phyloP scores from a whole-genome alignment of 2,888 invertebrate species.

The Apamea anceps region DNA sequence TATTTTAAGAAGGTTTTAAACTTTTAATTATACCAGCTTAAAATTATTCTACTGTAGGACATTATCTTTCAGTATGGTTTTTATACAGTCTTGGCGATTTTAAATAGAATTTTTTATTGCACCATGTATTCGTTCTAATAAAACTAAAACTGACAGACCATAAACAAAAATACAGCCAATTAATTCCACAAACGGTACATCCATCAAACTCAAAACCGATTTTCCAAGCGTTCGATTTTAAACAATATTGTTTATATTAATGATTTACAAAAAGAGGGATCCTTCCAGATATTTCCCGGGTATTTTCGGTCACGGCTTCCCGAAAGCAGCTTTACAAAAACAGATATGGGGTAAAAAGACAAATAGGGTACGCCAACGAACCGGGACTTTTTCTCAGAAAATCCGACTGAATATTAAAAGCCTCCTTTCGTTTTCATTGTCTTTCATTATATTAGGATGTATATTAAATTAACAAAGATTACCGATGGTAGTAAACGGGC shows the following conservation, averaged over 20 bases:
- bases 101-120: not conserved
- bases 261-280: conserved; percentile 76
- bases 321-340: conserved; percentile 72
- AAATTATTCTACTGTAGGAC: not conserved
- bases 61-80: not conserved
- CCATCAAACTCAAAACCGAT: conserved; percentile 28
- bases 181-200: conserved; percentile 6
- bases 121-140: not conserved
- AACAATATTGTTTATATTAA: conserved; percentile 75
- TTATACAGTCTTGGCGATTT: not conserved
- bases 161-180: conserved; percentile 1
- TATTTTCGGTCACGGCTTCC: conserved; percentile 72
- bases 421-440: conserved; percentile 73
- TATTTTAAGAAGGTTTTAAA: conserved; percentile 33
- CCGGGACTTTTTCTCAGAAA: conserved; percentile 71
- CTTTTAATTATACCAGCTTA: not conserved
- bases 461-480: conserved; percentile 74
- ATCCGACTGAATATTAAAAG: conserved; percentile 82
- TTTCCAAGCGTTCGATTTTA: conserved; percentile 63
- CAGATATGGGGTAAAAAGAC: conserved; percentile 79
- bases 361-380: conserved; percentile 75
- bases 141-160: not conserved
- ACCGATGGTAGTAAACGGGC: conserved; percentile 28
- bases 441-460: conserved; percentile 74
- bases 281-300: conserved; percentile 68